Conservation (phyloP, 2,797 vertebrate genomes). For the Mus minutoides region DNA sequence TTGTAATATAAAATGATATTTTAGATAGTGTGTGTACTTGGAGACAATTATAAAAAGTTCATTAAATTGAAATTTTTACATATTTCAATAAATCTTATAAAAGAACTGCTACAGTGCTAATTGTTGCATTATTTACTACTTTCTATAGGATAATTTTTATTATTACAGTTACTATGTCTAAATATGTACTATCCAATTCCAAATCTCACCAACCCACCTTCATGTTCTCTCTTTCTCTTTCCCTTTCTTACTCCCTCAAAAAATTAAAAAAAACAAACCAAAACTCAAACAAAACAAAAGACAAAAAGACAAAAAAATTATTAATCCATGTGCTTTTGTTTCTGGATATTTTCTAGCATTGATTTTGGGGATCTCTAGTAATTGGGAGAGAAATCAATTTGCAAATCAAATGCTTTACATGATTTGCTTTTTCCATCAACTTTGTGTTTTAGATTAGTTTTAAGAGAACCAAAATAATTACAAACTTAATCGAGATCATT, state of each 20-base stretch:
- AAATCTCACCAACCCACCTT: background rate
- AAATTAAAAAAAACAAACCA: background rate
- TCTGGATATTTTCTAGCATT: background rate
- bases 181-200: background rate
- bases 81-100: background rate
- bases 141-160: background rate
- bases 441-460: no score
- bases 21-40: background rate
- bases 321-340: background rate
- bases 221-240: background rate
- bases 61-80: background rate
- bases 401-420: constrained; percentile 11
- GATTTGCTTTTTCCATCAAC: background rate
- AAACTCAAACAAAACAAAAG: background rate
- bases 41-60: background rate
- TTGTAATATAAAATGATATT: background rate
- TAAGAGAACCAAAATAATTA: no score
- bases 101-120: background rate
- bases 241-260: background rate
- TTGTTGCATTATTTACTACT: background rate
- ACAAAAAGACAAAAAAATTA: background rate
- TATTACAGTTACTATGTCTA: background rate
- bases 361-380: background rate
- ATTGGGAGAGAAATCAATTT: background rate
- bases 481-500: no score